phyloP scores from a whole-genome alignment of 37 sponge, comb jelly and placozoan species.

The Trichoplax adhaerens region DNA sequence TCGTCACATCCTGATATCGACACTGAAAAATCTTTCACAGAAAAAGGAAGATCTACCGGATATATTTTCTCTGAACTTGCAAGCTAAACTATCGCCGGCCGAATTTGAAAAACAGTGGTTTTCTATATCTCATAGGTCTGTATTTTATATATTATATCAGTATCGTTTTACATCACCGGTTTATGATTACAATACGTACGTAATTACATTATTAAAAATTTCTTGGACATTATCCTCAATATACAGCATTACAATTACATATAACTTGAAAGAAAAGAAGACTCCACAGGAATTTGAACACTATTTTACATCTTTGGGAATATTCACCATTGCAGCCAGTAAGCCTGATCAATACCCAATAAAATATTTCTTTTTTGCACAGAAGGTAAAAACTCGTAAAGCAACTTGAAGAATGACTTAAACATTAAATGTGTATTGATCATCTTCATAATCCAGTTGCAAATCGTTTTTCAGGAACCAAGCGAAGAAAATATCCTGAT shows the following conservation, averaged over 20 bases:
- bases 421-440: too few species aligned
- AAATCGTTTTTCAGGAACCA: too few species aligned
- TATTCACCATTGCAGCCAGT: conserved; percentile 80
- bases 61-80: conserved; percentile 40
- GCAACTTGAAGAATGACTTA: too few species aligned
- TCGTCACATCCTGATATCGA: not conserved
- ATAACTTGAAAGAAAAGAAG: conserved; percentile 38
- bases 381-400: conserved; percentile 31
- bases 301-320: conserved; percentile 21
- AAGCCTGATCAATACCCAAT: conserved; percentile 37
- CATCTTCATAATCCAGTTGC: too few species aligned
- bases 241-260: conserved; percentile 29
- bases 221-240: not conserved
- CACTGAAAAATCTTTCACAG: not conserved
- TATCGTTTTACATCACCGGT: too few species aligned
- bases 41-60: conserved; percentile 22
- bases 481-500: too few species aligned
- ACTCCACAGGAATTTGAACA: conserved; percentile 53
- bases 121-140: conserved; percentile 25
- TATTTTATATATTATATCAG: too few species aligned
- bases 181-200: not conserved
- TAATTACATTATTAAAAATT: not conserved
- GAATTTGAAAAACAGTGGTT: conserved; percentile 76
- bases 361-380: conserved; percentile 72
- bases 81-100: conserved; percentile 33